Evolutionary conservation across 2,888 invertebrate species (phyloP).

Genomic region (Phortica okadai): DNA sequence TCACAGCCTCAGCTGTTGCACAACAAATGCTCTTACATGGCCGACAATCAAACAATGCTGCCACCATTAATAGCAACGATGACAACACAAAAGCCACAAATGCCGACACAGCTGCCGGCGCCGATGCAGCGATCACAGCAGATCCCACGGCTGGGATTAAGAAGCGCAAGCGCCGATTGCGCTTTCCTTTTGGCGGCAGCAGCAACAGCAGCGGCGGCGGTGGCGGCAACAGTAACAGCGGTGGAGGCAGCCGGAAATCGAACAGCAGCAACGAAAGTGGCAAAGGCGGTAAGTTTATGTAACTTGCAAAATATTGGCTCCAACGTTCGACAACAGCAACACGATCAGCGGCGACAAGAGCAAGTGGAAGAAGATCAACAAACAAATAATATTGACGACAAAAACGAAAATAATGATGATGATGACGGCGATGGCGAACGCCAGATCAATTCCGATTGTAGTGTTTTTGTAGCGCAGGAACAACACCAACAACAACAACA

Average conservation of each 20-base stretch:
- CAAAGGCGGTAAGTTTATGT: constrained; percentile 38
- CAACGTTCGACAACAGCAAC: neutral
- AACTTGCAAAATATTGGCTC: constrained; percentile 41
- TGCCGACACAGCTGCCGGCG: neutral
- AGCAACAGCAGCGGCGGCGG: constrained; percentile 37
- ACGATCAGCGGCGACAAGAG: neutral
- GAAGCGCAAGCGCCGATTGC: constrained; percentile 56
- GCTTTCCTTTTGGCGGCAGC: constrained; percentile 55
- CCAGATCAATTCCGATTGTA: neutral
- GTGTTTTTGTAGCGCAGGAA: neutral
- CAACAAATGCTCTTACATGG: constrained; percentile 21
- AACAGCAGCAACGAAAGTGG: constrained; percentile 35
- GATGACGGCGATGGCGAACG: neutral
- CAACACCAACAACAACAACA: constrained; percentile 8
- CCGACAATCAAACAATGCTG: neutral
- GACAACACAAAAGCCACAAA: neutral
- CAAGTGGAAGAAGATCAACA: neutral
- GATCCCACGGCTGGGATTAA: constrained; percentile 38
- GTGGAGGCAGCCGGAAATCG: constrained; percentile 31
- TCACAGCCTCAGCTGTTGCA: constrained; percentile 14
- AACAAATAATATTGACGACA: neutral
- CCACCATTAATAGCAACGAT: neutral
- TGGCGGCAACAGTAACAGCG: constrained; percentile 31
- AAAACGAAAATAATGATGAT: neutral
- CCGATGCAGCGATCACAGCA: neutral